Evolutionary conservation across 2,113 vertebrate species (phyloP).

Genomic region (Actenoides lindsayi): DNA sequence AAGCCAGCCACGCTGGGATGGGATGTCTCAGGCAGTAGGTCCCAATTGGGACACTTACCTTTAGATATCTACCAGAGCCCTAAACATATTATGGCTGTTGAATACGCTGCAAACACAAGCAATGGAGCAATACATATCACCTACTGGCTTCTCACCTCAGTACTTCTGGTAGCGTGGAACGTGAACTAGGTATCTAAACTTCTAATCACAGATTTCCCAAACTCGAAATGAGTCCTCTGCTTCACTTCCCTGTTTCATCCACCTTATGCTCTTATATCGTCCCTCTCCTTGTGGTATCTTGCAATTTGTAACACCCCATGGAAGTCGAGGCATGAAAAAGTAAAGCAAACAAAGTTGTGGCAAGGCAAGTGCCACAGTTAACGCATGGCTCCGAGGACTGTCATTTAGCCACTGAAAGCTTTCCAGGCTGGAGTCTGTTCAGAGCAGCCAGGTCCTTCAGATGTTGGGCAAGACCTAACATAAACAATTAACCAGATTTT

Average conservation of each 20-base stretch:
- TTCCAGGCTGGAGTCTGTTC: not conserved
- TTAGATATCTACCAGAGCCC: not conserved
- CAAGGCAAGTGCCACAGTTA: not conserved
- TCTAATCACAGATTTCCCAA: not conserved
- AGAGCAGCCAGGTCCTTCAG: not conserved
- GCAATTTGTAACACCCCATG: not conserved
- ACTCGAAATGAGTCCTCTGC: not conserved
- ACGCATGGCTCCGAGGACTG: not conserved
- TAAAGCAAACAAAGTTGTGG: not conserved
- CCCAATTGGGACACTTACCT: rapidly evolving
- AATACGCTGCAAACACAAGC: not conserved
- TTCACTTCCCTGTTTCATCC: not conserved
- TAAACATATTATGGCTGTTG: not conserved
- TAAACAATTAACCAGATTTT: not conserved
- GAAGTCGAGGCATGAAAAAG: not conserved
- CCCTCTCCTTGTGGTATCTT: not conserved
- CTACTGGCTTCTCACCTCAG: not conserved
- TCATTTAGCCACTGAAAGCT: not conserved
- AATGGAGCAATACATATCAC: not conserved
- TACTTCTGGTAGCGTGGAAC: rapidly evolving
- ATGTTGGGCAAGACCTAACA: not conserved
- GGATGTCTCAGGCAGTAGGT: not conserved
- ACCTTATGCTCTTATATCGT: rapidly evolving
- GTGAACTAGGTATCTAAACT: not conserved
- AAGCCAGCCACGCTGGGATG: not conserved